Conservation (phyloP, 1,140 invertebrate species). For the Bursaphelenchus mucronatus region DNA sequence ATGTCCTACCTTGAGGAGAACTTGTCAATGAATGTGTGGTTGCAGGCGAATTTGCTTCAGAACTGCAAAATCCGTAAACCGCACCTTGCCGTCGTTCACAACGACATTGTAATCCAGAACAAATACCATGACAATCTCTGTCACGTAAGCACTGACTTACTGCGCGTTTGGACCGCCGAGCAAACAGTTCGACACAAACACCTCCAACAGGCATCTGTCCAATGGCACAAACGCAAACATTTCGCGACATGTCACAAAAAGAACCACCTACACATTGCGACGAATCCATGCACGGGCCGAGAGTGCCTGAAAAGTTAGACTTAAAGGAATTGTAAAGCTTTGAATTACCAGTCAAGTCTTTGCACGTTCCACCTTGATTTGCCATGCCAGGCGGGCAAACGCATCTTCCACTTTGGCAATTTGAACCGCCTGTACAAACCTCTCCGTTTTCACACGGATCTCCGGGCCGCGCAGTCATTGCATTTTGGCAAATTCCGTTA, state of each 20-base stretch:
- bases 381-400: slow-evolving; percentile 31
- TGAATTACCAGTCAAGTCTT: slow-evolving; percentile 26
- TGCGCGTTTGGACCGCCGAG: slow-evolving; percentile 25
- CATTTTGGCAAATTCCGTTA: slow-evolving; percentile 45
- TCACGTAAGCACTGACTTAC: slow-evolving; percentile 20
- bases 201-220: slow-evolving; percentile 49
- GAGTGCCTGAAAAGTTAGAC: too few species aligned
- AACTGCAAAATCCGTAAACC: slow-evolving; percentile 10
- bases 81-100: slow-evolving; percentile 6
- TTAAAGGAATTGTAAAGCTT: too few species aligned
- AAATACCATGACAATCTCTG: slow-evolving; percentile 18
- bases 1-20: too few species aligned
- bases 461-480: slow-evolving; percentile 29
- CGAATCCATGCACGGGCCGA: slow-evolving; percentile 42
- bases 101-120: slow-evolving; percentile 15
- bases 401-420: slow-evolving; percentile 29
- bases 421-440: slow-evolving; percentile 30
- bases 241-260: slow-evolving; percentile 31
- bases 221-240: slow-evolving; percentile 41
- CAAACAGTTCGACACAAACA: slow-evolving; percentile 42
- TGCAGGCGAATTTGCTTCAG: too few species aligned
- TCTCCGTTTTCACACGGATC: slow-evolving; percentile 39
- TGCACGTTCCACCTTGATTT: slow-evolving; percentile 13
- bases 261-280: slow-evolving; percentile 40
- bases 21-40: too few species aligned